Evolutionary conservation across 2,113 vertebrate species (phyloP).

Genomic region (Apus apus): DNA sequence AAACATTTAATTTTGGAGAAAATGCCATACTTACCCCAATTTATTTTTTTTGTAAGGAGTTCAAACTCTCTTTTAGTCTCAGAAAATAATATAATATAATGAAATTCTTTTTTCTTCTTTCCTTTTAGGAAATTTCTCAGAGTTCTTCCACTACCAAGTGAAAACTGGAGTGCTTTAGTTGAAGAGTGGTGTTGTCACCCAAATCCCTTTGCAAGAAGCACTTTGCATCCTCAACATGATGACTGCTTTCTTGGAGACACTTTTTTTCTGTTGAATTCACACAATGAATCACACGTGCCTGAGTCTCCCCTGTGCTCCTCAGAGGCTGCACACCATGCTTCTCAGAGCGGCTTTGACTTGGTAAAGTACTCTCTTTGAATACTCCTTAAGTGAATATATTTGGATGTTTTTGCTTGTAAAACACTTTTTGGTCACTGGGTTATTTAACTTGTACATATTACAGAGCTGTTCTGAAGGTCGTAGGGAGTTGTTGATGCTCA

Average conservation of each 20-base stretch:
- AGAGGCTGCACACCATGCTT: background rate
- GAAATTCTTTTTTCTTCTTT: background rate
- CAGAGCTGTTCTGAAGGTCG: background rate
- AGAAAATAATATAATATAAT: background rate
- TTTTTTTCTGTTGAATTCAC: slow-evolving; percentile 84
- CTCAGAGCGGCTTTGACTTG: slow-evolving; percentile 9
- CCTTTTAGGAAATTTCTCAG: slow-evolving; percentile 82
- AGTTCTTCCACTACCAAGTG: slow-evolving; percentile 90
- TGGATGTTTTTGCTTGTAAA: background rate
- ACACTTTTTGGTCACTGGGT: background rate
- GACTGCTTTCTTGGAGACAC: slow-evolving; percentile 93
- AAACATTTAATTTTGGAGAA: background rate
- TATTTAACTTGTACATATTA: background rate
- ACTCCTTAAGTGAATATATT: background rate
- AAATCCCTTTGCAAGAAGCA: slow-evolving; percentile 86
- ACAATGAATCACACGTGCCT: slow-evolving; percentile 18
- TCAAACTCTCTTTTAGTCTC: background rate
- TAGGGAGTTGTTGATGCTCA: background rate
- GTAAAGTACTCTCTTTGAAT: slow-evolving; percentile 52
- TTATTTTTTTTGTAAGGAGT: background rate
- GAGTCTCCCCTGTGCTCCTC: slow-evolving; percentile 6
- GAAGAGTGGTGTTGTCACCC: slow-evolving; percentile 98
- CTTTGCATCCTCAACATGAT: slow-evolving; percentile 81
- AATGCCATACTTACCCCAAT: background rate
- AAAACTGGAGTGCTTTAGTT: slow-evolving; percentile 91